Percentiles rank a stretch among this genome's conserved stretches.
Evolutionary conservation across 1,140 invertebrate genomes (phyloP).

Genomic region (Caenorhabditis brenneri): DNA sequence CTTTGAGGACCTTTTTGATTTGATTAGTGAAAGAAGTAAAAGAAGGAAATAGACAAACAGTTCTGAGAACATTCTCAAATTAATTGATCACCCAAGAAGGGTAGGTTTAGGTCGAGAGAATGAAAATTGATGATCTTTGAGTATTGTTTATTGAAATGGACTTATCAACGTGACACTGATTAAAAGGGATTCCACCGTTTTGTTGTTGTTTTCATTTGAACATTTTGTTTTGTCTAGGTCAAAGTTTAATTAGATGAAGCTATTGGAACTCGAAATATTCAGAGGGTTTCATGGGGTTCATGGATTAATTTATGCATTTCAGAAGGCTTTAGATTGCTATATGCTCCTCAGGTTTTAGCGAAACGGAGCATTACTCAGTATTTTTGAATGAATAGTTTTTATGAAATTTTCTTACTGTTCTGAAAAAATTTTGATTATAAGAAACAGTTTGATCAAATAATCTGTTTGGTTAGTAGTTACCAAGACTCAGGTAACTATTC

Average conservation of each 20-base stretch:
- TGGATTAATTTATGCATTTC: too few relatives aligned
- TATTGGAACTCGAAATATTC: too few relatives aligned
- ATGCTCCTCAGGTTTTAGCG: too few relatives aligned
- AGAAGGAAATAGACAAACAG: background rate
- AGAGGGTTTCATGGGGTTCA: too few relatives aligned
- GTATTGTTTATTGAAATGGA: background rate
- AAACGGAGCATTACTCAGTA: too few relatives aligned
- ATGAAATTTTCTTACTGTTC: too few relatives aligned
- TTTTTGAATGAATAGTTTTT: too few relatives aligned
- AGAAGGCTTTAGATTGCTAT: too few relatives aligned
- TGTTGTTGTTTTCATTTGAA: background rate
- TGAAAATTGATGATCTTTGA: background rate
- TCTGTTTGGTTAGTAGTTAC: too few relatives aligned
- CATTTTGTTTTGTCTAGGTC: background rate
- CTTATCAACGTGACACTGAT: conserved; percentile 11
- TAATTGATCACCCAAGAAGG: background rate
- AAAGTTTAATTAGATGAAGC: background rate
- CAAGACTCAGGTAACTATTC: too few relatives aligned
- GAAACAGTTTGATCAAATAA: too few relatives aligned
- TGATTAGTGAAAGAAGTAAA: background rate
- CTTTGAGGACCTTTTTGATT: background rate
- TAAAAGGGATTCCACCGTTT: background rate
- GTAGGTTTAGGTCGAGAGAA: background rate
- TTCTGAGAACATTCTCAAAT: conserved; percentile 7
- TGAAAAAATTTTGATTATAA: too few relatives aligned